Percentiles rank a stretch among this genome's conserved stretches.
Conservation (phyloP, 53 echinoderm and acorn worm genomes). For the Glandiceps talaboti region DNA sequence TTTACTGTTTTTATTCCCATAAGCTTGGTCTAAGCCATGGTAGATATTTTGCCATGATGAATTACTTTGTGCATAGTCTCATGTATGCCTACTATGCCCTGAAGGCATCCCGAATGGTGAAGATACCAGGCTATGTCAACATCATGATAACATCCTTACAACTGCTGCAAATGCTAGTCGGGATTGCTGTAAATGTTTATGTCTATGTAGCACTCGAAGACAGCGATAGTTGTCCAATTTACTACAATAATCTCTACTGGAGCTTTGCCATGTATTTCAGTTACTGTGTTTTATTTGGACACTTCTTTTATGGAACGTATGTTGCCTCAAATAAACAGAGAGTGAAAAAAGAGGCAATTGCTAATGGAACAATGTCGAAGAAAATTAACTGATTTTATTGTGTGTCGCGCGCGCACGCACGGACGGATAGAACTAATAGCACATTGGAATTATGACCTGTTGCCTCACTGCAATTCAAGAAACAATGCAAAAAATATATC, state of each 20-base stretch:
- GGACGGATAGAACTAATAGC: too few relatives aligned
- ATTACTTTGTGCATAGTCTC: conserved; percentile 69
- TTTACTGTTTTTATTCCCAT: conserved; percentile 84
- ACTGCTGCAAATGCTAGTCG: conserved; percentile 77
- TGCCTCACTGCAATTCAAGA: too few relatives aligned
- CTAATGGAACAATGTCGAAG: too few relatives aligned
- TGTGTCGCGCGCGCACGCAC: too few relatives aligned
- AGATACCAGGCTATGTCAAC: conserved; percentile 67
- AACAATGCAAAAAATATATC: too few relatives aligned
- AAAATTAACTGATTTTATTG: too few relatives aligned
- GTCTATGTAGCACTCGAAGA: conserved; percentile 37
- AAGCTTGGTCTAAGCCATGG: conserved; percentile 51
- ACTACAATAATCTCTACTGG: conserved; percentile 41
- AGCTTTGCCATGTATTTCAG: conserved; percentile 84
- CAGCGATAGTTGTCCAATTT: conserved; percentile 53
- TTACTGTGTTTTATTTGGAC: conserved; percentile 72
- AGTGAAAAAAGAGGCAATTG: not conserved
- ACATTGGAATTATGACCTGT: too few relatives aligned
- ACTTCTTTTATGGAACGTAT: conserved; percentile 74
- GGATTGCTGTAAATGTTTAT: conserved; percentile 69
- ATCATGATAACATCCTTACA: conserved; percentile 73
- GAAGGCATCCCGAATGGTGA: conserved; percentile 50
- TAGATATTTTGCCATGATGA: conserved; percentile 75
- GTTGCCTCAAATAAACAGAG: conserved; percentile 12
- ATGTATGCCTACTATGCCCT: conserved; percentile 94